phyloP scores from a whole-genome alignment of 2,888 invertebrate genomes.

The Rhopalosiphum nymphaeae region DNA sequence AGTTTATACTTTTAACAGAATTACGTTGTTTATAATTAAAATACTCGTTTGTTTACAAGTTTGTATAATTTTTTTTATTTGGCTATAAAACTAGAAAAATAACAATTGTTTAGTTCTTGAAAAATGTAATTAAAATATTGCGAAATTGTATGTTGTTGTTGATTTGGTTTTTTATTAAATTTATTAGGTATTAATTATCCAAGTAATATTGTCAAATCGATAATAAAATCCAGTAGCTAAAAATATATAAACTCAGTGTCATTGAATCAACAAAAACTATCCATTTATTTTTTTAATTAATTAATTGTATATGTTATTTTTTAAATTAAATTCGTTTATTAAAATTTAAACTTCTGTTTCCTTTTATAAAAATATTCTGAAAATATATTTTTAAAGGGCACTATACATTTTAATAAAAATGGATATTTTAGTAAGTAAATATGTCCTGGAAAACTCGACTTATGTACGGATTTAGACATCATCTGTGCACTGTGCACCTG shows the following conservation, averaged over 20 bases:
- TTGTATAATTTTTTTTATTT: not conserved
- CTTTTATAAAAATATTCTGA: not conserved
- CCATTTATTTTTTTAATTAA: not conserved
- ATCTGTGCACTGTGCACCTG: conserved; percentile 56
- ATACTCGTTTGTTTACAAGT: not conserved
- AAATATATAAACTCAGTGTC: not conserved
- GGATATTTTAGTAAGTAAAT: conserved; percentile 12
- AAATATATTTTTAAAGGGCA: not conserved
- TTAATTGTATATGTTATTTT: not conserved
- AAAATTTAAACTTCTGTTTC: not conserved
- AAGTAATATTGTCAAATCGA: not conserved
- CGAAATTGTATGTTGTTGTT: not conserved
- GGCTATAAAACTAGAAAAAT: not conserved
- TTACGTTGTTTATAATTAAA: not conserved
- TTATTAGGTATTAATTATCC: not conserved
- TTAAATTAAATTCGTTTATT: not conserved
- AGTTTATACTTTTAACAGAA: not conserved
- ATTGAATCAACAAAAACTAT: not conserved
- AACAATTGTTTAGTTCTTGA: not conserved
- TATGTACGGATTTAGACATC: conserved; percentile 62
- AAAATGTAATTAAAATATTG: not conserved
- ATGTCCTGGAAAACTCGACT: conserved; percentile 41
- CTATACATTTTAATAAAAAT: conserved; percentile 22
- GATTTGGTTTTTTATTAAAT: not conserved
- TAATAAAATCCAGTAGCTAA: not conserved